These are phyloP conservation scores for Dioctria linearis DNA, from an alignment of 2,888 invertebrate species.

Conservation along the genomic window DNA sequence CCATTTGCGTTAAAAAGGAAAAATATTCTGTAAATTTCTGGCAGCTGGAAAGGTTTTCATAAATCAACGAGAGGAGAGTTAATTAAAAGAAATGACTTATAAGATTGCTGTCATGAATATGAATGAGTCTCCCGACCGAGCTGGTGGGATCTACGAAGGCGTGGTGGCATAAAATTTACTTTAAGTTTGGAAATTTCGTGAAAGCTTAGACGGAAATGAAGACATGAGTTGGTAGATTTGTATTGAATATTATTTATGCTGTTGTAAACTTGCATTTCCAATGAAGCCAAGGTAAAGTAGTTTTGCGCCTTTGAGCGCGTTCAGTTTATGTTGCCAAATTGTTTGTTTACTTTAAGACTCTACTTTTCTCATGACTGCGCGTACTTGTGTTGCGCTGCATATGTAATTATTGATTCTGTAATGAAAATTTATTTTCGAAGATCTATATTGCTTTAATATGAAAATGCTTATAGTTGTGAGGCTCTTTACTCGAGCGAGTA, in stretches of 20 bases:
- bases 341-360: too few species aligned
- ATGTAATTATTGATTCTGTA: too few species aligned
- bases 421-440: too few species aligned
- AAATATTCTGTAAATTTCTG: background rate
- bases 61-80: constrained; percentile 23
- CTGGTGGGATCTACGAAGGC: background rate
- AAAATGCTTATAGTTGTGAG: too few species aligned
- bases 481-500: too few species aligned
- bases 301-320: too few species aligned
- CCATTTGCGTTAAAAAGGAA: background rate
- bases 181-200: constrained; percentile 3
- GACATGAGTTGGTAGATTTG: background rate
- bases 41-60: constrained; percentile 20
- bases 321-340: too few species aligned
- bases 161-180: constrained; percentile 3
- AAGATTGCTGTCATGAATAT: constrained; percentile 31
- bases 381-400: too few species aligned
- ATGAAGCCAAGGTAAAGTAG: too few species aligned
- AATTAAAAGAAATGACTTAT: constrained; percentile 43
- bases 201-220: constrained; percentile 11
- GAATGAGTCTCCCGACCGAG: background rate
- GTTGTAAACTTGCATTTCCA: background rate
- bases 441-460: too few species aligned
- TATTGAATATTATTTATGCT: constrained; percentile 9
- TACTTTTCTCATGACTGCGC: too few species aligned